A percentile compares a stretch with the other conserved stretches of the same genome.
These are phyloP conservation scores for Sinosuthora webbiana DNA, from an alignment of 2,113 vertebrate genomes.

Conservation along the genomic window DNA sequence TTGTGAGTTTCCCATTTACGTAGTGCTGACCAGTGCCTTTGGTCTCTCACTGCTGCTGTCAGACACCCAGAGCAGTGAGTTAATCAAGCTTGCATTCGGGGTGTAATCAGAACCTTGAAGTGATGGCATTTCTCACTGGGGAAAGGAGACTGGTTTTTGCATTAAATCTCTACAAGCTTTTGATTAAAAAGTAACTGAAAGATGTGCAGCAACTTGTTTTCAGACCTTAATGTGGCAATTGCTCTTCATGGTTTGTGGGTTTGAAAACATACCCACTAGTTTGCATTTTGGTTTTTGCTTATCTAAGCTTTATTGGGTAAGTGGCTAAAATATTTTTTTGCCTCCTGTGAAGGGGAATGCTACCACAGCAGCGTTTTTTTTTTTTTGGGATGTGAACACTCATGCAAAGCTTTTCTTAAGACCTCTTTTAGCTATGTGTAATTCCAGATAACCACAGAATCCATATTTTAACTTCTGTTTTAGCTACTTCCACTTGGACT, in stretches of 20 bases:
- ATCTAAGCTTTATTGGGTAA: background rate
- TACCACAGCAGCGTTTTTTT: background rate
- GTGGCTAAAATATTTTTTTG: background rate
- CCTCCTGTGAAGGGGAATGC: background rate
- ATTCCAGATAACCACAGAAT: slow-evolving; percentile 16
- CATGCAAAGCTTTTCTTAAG: background rate
- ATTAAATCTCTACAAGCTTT: background rate
- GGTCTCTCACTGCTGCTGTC: background rate
- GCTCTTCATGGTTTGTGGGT: background rate
- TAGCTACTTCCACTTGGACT: slow-evolving; percentile 1
- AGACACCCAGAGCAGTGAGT: background rate
- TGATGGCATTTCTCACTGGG: background rate
- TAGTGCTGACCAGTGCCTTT: background rate
- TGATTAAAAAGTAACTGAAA: background rate
- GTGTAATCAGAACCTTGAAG: background rate
- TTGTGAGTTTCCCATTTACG: background rate
- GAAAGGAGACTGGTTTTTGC: background rate
- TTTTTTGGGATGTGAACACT: background rate
- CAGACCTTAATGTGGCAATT: background rate
- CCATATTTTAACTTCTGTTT: slow-evolving; percentile 2
- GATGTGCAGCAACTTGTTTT: background rate
- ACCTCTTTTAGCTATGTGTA: background rate
- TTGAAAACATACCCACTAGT: background rate
- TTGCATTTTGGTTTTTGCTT: slow-evolving; percentile 12
- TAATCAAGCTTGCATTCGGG: background rate